Percentiles rank a stretch among this genome's conserved stretches.
Evolutionary conservation across 2,888 invertebrate genomes (phyloP).

Genomic region (Boloria selene): DNA sequence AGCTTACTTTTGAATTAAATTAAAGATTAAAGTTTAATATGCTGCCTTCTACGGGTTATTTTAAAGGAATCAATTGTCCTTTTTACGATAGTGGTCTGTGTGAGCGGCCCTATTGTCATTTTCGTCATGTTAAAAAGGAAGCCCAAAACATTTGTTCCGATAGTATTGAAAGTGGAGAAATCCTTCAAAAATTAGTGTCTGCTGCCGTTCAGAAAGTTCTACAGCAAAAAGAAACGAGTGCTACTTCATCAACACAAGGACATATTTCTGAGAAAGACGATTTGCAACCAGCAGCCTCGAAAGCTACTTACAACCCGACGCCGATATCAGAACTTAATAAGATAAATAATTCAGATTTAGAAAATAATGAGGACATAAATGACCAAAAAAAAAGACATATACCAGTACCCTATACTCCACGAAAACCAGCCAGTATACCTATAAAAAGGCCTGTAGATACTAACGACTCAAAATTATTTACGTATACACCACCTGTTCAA

Average conservation of each 20-base stretch:
- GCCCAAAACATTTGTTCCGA: slow-evolving; percentile 62
- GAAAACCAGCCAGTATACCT: slow-evolving; percentile 67
- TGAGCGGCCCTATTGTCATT: slow-evolving; percentile 95
- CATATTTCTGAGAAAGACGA: slow-evolving; percentile 38
- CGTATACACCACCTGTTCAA: slow-evolving; percentile 68
- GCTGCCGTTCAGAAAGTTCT: slow-evolving; percentile 84
- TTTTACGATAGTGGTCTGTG: slow-evolving; percentile 91
- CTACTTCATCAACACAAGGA: slow-evolving; percentile 46
- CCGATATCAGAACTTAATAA: slow-evolving; percentile 84
- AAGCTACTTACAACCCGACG: slow-evolving; percentile 84
- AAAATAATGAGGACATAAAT: slow-evolving; percentile 56
- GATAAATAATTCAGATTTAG: slow-evolving; percentile 60
- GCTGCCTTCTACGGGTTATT: slow-evolving; percentile 95
- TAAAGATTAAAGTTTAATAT: slow-evolving; percentile 72
- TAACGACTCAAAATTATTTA: slow-evolving; percentile 68
- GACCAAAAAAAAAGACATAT: slow-evolving; percentile 74
- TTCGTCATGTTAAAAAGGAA: slow-evolving; percentile 91
- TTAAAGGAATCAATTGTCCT: slow-evolving; percentile 92
- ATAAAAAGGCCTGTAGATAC: slow-evolving; percentile 65
- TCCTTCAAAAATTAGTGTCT: slow-evolving; percentile 82
- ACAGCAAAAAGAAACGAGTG: slow-evolving; percentile 68
- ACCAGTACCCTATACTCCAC: slow-evolving; percentile 78
- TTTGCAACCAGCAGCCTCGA: slow-evolving; percentile 57
- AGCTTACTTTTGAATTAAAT: slow-evolving; percentile 34
- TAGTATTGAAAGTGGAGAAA: slow-evolving; percentile 74